Conservation (phyloP, 2,888 invertebrate genomes). For the Hermodice carunculata region DNA sequence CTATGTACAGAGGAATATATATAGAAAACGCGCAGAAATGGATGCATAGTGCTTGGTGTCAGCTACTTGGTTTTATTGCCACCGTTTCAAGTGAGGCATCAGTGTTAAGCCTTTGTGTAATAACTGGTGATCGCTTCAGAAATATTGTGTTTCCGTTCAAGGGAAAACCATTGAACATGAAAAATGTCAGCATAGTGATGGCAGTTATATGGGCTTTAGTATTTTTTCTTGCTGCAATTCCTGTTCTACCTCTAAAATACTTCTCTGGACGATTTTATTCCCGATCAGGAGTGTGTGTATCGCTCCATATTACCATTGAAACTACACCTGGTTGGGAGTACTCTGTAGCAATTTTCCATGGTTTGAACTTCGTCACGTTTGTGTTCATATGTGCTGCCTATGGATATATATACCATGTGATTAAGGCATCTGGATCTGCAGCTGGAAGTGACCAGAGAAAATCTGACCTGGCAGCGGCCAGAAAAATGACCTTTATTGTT, state of each 20-base stretch:
- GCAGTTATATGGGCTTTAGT: background rate
- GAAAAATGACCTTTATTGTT: slow-evolving; percentile 9
- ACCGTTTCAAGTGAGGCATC: slow-evolving; percentile 60
- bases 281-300: slow-evolving; percentile 15
- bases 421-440: no score
- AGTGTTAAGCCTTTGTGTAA: slow-evolving; percentile 65
- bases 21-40: slow-evolving; percentile 45
- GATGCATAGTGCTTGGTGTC: slow-evolving; percentile 42
- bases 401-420: slow-evolving; percentile 9
- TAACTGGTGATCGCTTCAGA: slow-evolving; percentile 68
- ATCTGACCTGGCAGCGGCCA: slow-evolving; percentile 10
- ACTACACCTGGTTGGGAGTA: slow-evolving; percentile 8
- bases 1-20: slow-evolving; percentile 41
- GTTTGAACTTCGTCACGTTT: slow-evolving; percentile 9
- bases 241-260: slow-evolving; percentile 4
- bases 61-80: slow-evolving; percentile 44
- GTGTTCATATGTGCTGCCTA: slow-evolving; percentile 19
- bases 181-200: background rate
- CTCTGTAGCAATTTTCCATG: slow-evolving; percentile 14
- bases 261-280: slow-evolving; percentile 14
- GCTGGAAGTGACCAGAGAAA: no score
- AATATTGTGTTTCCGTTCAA: slow-evolving; percentile 54
- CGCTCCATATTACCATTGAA: slow-evolving; percentile 15
- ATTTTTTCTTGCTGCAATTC: slow-evolving; percentile 1
- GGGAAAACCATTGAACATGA: background rate